These are phyloP conservation scores for Noctua janthe DNA, from an alignment of 2,888 invertebrate genomes.

Conservation along the genomic window DNA sequence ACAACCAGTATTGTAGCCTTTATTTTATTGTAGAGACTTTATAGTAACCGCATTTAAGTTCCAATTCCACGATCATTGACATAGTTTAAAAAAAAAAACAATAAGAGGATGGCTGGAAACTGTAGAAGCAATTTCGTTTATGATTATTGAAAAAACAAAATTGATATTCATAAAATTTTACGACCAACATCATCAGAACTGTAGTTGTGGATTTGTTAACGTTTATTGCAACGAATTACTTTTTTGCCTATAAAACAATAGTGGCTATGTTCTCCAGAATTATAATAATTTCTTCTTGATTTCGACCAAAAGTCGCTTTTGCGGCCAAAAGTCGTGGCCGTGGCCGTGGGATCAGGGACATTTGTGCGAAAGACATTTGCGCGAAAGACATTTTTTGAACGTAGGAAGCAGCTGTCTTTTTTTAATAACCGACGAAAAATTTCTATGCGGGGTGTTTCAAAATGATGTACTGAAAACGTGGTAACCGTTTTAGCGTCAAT, in stretches of 20 bases:
- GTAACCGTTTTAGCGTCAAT: too few species aligned
- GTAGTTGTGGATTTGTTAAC: constrained; percentile 5
- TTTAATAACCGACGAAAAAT: too few species aligned
- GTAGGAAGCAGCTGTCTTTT: too few species aligned
- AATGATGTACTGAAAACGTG: too few species aligned
- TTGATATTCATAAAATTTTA: constrained; percentile 63
- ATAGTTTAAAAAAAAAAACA: constrained; percentile 9
- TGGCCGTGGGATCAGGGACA: too few species aligned
- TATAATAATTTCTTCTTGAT: not conserved
- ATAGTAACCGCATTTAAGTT: constrained; percentile 17
- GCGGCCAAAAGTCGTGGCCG: too few species aligned
- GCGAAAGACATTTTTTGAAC: too few species aligned
- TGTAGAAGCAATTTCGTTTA: constrained; percentile 54
- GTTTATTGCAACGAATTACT: not conserved
- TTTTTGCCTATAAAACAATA: constrained; percentile 4
- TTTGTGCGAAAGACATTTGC: too few species aligned
- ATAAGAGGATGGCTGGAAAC: constrained; percentile 3
- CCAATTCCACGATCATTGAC: constrained; percentile 27
- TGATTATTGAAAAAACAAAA: constrained; percentile 52
- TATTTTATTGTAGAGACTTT: constrained; percentile 9
- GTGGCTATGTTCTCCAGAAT: not conserved
- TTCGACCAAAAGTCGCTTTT: too few species aligned
- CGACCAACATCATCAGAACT: constrained; percentile 48
- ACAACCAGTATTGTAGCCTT: constrained; percentile 34
- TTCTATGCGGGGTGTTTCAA: too few species aligned